Evolutionary conservation across 1,140 invertebrate species (phyloP).

Genomic region (Ganaspis sp.): DNA sequence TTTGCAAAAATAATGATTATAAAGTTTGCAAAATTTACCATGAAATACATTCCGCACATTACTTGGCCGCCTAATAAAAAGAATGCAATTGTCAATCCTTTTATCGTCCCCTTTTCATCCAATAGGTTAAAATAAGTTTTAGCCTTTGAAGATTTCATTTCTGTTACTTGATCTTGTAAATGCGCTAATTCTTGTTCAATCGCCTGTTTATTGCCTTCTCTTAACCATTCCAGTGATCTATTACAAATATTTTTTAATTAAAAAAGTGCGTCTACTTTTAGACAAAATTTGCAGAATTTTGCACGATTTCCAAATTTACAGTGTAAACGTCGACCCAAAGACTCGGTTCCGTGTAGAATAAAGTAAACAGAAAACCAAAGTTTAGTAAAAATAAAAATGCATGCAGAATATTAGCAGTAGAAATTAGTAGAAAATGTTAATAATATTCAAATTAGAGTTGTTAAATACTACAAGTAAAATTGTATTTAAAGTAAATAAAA

Average conservation of each 20-base stretch:
- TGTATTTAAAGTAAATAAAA: no score
- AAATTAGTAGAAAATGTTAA: no score
- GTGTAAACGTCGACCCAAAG: no score
- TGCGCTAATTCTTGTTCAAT: slow-evolving; percentile 61
- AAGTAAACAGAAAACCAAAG: no score
- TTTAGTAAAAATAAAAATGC: no score
- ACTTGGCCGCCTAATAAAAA: slow-evolving; percentile 71
- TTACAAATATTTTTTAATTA: slow-evolving; percentile 17
- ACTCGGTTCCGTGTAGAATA: no score
- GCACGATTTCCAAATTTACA: no score
- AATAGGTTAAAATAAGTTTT: slow-evolving; percentile 59
- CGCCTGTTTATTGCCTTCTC: slow-evolving; percentile 71
- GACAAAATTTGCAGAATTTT: no score
- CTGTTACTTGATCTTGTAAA: slow-evolving; percentile 61
- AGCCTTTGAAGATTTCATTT: slow-evolving; percentile 44
- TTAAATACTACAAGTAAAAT: no score
- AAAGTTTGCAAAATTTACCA: slow-evolving; percentile 54
- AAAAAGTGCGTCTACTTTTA: no score
- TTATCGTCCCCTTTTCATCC: slow-evolving; percentile 63
- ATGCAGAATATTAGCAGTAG: no score
- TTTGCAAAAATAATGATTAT: not conserved
- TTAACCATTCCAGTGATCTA: slow-evolving; percentile 76
- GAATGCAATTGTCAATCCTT: slow-evolving; percentile 73
- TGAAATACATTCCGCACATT: slow-evolving; percentile 69
- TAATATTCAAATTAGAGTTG: no score